Evolutionary conservation across 2,113 vertebrate genomes (phyloP).

Genomic region (Pseudonaja textilis): DNA sequence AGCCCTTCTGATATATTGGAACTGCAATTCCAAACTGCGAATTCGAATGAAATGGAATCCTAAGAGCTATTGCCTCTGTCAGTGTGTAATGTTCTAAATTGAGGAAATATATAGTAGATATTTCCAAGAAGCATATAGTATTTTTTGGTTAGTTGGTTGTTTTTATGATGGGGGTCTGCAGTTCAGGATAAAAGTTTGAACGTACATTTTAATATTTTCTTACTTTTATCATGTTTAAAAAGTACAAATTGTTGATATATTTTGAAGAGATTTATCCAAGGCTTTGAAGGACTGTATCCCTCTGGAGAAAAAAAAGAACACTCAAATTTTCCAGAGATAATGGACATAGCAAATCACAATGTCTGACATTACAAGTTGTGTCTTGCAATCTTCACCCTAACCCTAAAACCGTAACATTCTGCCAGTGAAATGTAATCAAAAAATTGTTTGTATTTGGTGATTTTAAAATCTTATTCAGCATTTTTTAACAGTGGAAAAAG

Average conservation of each 20-base stretch:
- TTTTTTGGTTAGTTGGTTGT: neutral
- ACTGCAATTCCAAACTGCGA: neutral
- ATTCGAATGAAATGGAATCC: neutral
- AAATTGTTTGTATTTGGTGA: neutral
- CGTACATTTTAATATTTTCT: neutral
- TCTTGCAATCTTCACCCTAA: neutral
- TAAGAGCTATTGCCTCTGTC: neutral
- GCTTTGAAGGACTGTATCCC: neutral
- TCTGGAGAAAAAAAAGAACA: neutral
- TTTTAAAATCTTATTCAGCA: neutral
- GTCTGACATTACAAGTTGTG: neutral
- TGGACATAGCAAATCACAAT: neutral
- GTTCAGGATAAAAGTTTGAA: neutral
- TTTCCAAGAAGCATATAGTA: neutral
- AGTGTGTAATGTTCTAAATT: neutral
- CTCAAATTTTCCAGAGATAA: neutral
- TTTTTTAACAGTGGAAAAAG: neutral
- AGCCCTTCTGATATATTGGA: neutral
- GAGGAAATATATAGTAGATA: neutral
- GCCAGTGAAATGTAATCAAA: neutral
- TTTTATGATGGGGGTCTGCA: neutral
- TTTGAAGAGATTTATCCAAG: neutral
- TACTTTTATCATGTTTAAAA: neutral
- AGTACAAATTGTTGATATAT: neutral
- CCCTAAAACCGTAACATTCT: neutral